phyloP scores from a whole-genome alignment of 2,888 invertebrate genomes.

The Agrochola lychnidis region DNA sequence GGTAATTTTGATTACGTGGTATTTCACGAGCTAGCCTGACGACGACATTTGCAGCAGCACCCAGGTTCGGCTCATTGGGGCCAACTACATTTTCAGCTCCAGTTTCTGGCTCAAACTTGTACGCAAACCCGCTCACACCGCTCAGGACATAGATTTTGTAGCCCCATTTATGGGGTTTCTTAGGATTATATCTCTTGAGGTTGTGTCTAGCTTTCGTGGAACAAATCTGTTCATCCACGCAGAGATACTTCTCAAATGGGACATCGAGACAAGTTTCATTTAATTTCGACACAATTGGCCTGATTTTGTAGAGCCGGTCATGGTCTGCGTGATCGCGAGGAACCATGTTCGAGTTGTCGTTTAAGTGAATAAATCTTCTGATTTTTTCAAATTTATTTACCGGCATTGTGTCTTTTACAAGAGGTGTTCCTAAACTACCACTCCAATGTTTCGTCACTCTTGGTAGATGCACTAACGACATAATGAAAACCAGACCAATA shows the following conservation, averaged over 20 bases:
- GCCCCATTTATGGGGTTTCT: constrained; percentile 23
- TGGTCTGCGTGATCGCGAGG: constrained; percentile 1
- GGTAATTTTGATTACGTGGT: constrained; percentile 1
- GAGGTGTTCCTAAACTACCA: constrained; percentile 7
- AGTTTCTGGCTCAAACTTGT: constrained; percentile 11
- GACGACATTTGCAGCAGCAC: background rate
- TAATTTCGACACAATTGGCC: background rate
- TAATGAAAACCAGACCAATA: background rate
- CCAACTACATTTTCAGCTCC: constrained; percentile 12
- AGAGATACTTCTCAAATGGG: too few species aligned
- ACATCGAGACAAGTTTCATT: background rate
- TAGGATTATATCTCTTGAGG: constrained; percentile 8
- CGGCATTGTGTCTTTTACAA: background rate
- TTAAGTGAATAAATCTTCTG: constrained; percentile 2
- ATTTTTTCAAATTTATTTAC: background rate
- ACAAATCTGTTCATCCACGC: too few species aligned
- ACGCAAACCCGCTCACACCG: constrained; percentile 11
- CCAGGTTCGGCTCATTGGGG: constrained; percentile 1
- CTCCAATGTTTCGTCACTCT: constrained; percentile 1
- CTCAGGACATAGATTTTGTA: constrained; percentile 13
- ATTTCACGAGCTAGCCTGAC: constrained; percentile 2
- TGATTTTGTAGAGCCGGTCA: constrained; percentile 4
- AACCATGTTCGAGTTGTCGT: constrained; percentile 5
- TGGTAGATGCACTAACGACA: constrained; percentile 12
- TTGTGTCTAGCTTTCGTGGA: too few species aligned